Conservation (phyloP, 2,113 vertebrate species). For the Mastomys coucha region DNA sequence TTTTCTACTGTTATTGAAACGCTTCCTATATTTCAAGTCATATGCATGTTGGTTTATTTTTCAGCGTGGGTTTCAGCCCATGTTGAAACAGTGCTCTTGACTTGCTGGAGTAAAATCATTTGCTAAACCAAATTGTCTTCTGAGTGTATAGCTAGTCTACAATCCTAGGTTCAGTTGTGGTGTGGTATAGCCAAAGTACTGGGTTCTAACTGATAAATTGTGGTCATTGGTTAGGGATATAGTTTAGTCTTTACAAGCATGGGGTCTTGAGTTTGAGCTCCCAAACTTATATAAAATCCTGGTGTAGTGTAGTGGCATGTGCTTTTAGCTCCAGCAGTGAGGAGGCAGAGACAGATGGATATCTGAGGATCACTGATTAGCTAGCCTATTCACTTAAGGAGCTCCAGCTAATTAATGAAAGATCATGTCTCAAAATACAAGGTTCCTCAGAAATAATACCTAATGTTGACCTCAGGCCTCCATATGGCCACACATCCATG, state of each 20-base stretch:
- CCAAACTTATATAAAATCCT: background rate
- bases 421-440: background rate
- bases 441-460: background rate
- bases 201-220: constrained; percentile 33
- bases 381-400: background rate
- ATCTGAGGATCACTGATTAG: background rate
- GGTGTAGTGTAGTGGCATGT: background rate
- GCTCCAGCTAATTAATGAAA: background rate
- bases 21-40: background rate
- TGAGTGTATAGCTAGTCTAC: background rate
- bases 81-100: constrained; percentile 59
- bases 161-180: background rate
- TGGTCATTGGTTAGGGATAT: background rate
- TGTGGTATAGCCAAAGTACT: background rate
- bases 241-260: background rate
- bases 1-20: constrained; percentile 30
- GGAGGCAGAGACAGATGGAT: background rate
- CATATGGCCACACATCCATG: background rate
- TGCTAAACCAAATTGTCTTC: background rate
- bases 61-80: background rate
- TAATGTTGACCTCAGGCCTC: background rate
- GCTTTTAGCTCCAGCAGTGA: background rate
- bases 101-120: constrained; percentile 4
- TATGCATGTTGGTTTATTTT: constrained; percentile 41
- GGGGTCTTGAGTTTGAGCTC: background rate